phyloP scores from a whole-genome alignment of 2,113 vertebrate species.

The Nycticebus coucang region DNA sequence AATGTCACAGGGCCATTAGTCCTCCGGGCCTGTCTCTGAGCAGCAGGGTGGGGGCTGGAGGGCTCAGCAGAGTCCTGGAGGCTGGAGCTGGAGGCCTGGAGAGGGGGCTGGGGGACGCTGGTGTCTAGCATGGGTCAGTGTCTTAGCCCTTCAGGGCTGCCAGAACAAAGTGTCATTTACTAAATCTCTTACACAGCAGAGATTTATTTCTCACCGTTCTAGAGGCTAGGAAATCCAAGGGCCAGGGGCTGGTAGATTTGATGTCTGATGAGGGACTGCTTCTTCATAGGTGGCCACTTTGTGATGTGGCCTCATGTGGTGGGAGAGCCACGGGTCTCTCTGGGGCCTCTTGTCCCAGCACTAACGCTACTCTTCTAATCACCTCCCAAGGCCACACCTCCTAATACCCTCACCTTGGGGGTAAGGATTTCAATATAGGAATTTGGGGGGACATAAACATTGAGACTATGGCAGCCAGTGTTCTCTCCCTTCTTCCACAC shows the following conservation, averaged over 20 bases:
- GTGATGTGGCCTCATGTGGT: background rate
- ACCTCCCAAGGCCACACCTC: background rate
- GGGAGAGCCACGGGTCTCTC: background rate
- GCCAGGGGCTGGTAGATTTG: background rate
- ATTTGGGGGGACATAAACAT: background rate
- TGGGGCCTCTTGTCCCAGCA: background rate
- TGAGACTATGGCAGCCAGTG: background rate
- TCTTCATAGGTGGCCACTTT: background rate
- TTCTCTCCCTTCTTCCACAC: background rate
- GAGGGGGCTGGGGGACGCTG: background rate
- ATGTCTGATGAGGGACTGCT: background rate
- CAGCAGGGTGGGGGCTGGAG: background rate
- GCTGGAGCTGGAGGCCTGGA: background rate
- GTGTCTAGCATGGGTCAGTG: background rate
- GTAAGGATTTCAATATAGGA: background rate
- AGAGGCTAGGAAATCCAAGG: background rate
- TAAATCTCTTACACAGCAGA: background rate
- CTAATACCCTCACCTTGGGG: background rate
- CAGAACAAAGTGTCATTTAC: background rate
- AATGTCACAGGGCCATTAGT: accelerated
- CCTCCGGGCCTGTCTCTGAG: background rate
- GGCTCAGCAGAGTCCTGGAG: background rate
- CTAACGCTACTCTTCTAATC: background rate
- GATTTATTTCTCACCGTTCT: background rate
- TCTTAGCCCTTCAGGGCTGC: background rate